These are phyloP conservation scores for Hypomesus transpacificus DNA, from an alignment of 2,113 vertebrate species.

Conservation along the genomic window DNA sequence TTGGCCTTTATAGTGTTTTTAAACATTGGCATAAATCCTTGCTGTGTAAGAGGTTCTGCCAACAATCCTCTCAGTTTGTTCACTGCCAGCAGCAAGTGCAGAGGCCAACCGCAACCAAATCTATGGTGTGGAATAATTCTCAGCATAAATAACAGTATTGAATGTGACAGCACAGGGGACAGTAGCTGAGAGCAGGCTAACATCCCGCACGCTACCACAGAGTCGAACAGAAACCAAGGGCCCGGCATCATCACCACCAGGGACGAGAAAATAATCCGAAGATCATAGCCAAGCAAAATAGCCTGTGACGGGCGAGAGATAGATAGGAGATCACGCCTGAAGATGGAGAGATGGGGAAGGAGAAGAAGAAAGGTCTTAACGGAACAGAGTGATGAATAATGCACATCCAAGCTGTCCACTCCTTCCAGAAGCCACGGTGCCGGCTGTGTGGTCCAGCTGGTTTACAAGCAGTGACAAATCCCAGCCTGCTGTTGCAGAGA, in stretches of 20 bases:
- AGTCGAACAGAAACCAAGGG: neutral
- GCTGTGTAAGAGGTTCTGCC: conserved; percentile 1
- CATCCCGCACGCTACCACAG: neutral
- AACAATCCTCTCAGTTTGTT: conserved; percentile 1
- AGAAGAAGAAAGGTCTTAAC: conserved; percentile 29
- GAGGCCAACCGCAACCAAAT: neutral
- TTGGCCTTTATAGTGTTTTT: conserved; percentile 30
- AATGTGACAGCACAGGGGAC: no score
- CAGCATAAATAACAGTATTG: no score
- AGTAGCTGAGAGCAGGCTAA: conserved; percentile 17
- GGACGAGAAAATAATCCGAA: neutral
- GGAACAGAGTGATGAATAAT: conserved; percentile 62
- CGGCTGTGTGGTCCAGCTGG: conserved; percentile 46
- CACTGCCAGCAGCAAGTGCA: neutral
- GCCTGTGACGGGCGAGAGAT: conserved; percentile 7
- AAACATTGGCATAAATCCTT: conserved; percentile 36
- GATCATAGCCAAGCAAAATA: neutral
- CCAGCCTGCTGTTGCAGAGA: conserved; percentile 1
- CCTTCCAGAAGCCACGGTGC: conserved; percentile 43
- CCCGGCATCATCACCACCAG: no score
- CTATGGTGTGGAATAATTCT: no score
- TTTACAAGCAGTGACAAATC: conserved; percentile 24
- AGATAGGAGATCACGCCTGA: conserved; percentile 32
- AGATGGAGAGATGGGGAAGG: conserved; percentile 53
- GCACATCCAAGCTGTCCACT: conserved; percentile 43